Percentiles rank a stretch among this genome's conserved stretches.
Evolutionary conservation across 2,888 invertebrate species (phyloP).

Genomic region (Lumbricus terrestris): DNA sequence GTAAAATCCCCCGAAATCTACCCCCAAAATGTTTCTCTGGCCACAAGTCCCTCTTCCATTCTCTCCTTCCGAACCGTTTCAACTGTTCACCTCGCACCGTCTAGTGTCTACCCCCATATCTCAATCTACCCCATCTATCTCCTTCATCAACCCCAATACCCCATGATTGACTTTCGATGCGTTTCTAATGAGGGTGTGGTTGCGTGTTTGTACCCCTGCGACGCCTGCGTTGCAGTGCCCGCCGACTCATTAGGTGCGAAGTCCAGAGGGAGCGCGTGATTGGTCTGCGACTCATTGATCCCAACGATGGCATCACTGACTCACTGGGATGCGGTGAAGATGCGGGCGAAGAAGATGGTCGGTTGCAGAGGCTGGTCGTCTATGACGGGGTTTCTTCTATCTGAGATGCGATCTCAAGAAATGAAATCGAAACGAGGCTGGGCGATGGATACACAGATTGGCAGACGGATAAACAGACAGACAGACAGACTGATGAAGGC

Average conservation of each 20-base stretch:
- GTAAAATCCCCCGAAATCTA: no score
- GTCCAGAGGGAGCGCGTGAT: neutral
- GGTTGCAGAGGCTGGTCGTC: no score
- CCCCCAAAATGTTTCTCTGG: no score
- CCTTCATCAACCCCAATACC: neutral
- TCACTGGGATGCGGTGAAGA: neutral
- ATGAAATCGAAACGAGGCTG: neutral
- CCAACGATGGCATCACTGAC: neutral
- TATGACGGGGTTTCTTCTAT: neutral
- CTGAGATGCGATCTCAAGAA: neutral
- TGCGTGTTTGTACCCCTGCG: neutral
- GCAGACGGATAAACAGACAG: neutral
- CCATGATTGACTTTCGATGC: neutral
- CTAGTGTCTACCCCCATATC: no score
- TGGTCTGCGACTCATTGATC: neutral
- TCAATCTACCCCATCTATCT: neutral
- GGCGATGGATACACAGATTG: neutral
- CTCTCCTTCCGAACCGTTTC: neutral
- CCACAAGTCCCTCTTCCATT: no score
- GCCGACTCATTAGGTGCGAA: neutral
- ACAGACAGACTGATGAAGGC: neutral
- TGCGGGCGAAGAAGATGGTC: no score
- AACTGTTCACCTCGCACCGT: no score
- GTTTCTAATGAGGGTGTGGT: neutral
- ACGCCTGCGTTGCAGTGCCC: neutral